Evolutionary conservation across 1,140 invertebrate species (phyloP), one percentile per base, ranked within the genome.

Genomic region (Carposina sasakii): DNA sequence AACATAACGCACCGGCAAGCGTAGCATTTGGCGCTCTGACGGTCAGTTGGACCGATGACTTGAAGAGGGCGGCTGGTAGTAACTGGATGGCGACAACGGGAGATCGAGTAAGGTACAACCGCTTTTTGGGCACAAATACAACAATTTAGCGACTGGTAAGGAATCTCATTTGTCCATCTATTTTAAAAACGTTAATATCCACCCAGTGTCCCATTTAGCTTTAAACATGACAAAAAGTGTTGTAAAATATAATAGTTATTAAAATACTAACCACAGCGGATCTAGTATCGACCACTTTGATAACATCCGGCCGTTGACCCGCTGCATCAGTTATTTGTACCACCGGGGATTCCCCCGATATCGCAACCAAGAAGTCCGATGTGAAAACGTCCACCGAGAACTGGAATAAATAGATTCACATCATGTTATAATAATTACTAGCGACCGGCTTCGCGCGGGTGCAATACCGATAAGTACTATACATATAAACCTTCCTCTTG

Each of bases 311-410:
- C 1, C 8, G 44, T 19, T 47, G 40, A 17, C 41, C 54, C 15
- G 21, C 37, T 5, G 20, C 36, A 20, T 71, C 58, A 10, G 10
- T 40, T 9, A 78, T 48, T 34, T 56, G 40, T 13, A 78, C 30
- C n/a, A 23, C 40, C 0, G 69, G 63, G 10, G 53, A 54, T 0
- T 62, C 23, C 2, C 70, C 73, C 0, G 73, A 65, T 16, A 72
- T 51, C 0, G 56, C 56, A 3, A 76, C 6, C 19, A 74, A 34
- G 2, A 71, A 10, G 13, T 68, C 57, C 20, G 52, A 67, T n/a
- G 73, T 76, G 36, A 63, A 67, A 0, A 40, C 20, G 39, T 74
- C 67, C 3, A 74, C 60, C 23, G 57, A 52, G 42, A 76, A 57
- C 76, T 79, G 40, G 10, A 62, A 63, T 39, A 58, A 48, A 9